Base-by-base conservation (phyloP, 1,140 invertebrate genomes). In the Ceratoteleas bidentatus region DNA sequence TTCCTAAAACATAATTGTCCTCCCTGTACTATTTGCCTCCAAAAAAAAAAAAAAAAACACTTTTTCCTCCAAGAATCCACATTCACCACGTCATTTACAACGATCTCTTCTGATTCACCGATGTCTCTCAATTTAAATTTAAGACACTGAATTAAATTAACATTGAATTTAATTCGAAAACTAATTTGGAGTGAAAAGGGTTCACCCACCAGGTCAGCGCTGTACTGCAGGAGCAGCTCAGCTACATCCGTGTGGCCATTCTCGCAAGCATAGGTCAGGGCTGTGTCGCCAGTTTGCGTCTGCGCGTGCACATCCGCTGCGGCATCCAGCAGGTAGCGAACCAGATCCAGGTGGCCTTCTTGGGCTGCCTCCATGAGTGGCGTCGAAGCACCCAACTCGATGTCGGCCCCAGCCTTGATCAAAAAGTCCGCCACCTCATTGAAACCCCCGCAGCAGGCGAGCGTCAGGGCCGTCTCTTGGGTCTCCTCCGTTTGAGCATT, bases 401-500 rank as follows among this genome's bases (percentile, higher is more conserved):
- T 95, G 91, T 99, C 97, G 7, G 98, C 98, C 43, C 98, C 98
- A 34, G 97, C 96, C 89, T 98, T 98, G 78, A 99, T 96, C 16
- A 99, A 93, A 88, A 98, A 98, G 87, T 99, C 97, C 0, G 98
- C 98, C n/a, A 99, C 98, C 89, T 99, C 98, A 10, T 98, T 93
- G 88, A 98, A 99, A 38, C 98, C 98, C 16, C 98, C 98, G 92
- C 98, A 99, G 90, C 98, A 99, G 0, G 98, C 98, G 65, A 99
- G 92, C 0, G 98, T 99, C 13, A 99, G 92, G 0, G 98, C 98
- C 2, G 98, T 99, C 92, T 99, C 98, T 89, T 99, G 98, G 0
- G 98, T 99, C 90, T 99, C 98, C 90, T 99, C 98, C 6, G 98
- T 99, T 90, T 98, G 97, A 45, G 98, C 97, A 92, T 99, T 99